These are phyloP conservation scores for Pocillopora verrucosa DNA, from an alignment of 64 coral and sea anemone species.

Conservation along the genomic window DNA sequence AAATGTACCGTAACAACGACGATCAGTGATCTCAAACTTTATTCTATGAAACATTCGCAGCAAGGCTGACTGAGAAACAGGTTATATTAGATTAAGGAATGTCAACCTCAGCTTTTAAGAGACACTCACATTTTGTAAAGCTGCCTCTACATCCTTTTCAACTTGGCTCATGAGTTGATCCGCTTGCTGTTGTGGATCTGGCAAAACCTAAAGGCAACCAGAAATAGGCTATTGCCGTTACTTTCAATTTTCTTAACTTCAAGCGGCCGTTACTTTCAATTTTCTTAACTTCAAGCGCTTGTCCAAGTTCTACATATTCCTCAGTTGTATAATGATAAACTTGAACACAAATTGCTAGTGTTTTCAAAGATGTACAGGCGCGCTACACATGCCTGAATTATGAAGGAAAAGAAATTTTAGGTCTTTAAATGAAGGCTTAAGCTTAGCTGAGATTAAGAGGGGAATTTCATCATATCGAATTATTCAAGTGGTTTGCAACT, in stretches of 20 bases:
- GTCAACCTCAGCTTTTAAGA: not conserved
- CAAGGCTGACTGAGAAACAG: not conserved
- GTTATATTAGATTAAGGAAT: not conserved
- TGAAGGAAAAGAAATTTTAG: too few relatives aligned
- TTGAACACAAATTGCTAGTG: too few relatives aligned
- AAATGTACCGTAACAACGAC: too few relatives aligned
- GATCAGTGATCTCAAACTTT: too few relatives aligned
- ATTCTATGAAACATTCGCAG: not conserved
- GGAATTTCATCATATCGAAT: not conserved
- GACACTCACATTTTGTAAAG: conserved; percentile 64
- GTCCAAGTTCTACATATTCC: too few relatives aligned
- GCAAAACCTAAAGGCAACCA: not conserved
- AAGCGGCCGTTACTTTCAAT: too few relatives aligned
- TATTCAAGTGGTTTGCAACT: not conserved
- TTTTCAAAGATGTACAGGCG: too few relatives aligned
- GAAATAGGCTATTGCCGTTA: too few relatives aligned
- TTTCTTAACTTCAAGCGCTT: too few relatives aligned
- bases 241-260: too few relatives aligned
- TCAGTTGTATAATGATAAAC: too few relatives aligned
- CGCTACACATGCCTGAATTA: too few relatives aligned
- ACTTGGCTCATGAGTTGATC: conserved; percentile 48
- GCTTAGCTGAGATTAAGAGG: not conserved
- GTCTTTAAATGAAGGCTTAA: not conserved
- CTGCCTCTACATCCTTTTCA: conserved; percentile 69
- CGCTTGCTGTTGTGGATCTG: conserved; percentile 63